Conservation (phyloP, 2,113 vertebrate genomes). For the Macroglossus sobrinus region DNA sequence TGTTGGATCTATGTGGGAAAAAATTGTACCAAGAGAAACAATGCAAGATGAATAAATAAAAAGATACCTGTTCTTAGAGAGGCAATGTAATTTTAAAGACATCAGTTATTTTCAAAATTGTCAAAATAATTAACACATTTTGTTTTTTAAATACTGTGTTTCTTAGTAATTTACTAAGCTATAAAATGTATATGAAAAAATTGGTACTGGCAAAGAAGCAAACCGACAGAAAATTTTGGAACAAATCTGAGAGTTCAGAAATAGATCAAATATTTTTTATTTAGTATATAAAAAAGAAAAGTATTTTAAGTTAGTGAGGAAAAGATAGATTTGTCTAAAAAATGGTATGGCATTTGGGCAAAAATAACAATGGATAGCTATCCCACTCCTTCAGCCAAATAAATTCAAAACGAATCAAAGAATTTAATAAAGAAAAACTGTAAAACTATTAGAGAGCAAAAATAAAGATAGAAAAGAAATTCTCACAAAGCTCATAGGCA, state of each 20-base stretch:
- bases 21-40: background rate
- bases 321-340: background rate
- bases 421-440: background rate
- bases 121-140: background rate
- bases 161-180: background rate
- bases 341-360: background rate
- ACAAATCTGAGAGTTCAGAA: background rate
- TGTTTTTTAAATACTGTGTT: background rate
- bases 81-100: background rate
- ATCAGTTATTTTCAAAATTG: background rate
- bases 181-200: background rate
- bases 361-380: background rate
- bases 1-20: background rate
- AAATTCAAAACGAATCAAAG: conserved; percentile 5
- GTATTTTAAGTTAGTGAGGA: background rate
- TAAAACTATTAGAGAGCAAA: background rate
- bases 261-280: background rate
- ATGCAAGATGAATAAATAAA: conserved; percentile 2
- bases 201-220: background rate
- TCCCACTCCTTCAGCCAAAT: background rate
- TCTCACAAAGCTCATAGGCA: background rate
- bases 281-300: background rate
- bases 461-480: background rate
- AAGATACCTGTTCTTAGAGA: background rate
- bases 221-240: background rate